These are phyloP conservation scores for Spilogale gracilis DNA, from an alignment of 2,113 vertebrate species.

Conservation along the genomic window DNA sequence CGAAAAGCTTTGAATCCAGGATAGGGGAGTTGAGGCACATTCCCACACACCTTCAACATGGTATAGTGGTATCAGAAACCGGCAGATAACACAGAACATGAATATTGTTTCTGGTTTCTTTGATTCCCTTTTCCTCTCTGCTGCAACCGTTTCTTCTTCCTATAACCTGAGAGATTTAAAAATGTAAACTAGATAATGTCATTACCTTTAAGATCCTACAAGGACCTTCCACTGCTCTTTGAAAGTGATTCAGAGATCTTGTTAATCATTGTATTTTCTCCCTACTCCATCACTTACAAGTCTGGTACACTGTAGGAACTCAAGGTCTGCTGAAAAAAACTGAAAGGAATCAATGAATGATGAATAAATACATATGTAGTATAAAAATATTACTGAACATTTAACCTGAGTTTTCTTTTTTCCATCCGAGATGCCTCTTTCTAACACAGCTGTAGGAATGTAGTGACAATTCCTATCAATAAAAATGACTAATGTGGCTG, in stretches of 20 bases:
- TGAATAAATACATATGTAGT: background rate
- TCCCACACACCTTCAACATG: background rate
- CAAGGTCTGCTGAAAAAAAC: background rate
- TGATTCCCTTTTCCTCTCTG: background rate
- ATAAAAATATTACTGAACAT: background rate
- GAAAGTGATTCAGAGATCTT: slow-evolving; percentile 25
- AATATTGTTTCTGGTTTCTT: background rate
- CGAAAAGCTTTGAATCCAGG: background rate
- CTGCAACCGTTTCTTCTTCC: background rate
- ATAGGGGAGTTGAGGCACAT: background rate
- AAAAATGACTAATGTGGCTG: background rate
- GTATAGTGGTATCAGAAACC: background rate
- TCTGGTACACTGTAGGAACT: background rate
- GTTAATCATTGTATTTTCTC: background rate
- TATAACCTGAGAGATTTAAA: background rate
- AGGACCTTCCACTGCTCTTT: background rate
- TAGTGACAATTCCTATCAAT: background rate
- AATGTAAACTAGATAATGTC: background rate
- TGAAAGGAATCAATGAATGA: background rate
- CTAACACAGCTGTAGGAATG: background rate
- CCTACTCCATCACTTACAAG: background rate
- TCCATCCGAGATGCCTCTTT: background rate
- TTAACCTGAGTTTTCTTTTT: background rate
- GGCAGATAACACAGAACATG: background rate
- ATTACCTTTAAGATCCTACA: background rate